Base-by-base conservation (phyloP, 92 coral and sea anemone genomes). In the Phenganax stokvisi region DNA sequence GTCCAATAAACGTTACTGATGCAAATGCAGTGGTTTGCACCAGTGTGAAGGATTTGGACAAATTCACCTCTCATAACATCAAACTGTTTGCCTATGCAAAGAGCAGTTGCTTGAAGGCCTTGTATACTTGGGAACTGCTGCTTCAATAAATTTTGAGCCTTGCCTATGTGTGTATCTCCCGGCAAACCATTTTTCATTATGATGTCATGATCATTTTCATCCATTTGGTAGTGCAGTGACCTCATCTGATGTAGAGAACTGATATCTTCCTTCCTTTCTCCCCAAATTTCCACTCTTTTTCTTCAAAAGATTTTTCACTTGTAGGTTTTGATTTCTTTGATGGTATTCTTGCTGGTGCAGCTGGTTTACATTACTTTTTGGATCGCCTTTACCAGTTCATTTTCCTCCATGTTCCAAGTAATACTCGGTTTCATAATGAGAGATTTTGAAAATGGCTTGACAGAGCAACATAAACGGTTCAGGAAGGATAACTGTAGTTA, bases 101-200 rank as follows among this genome's bases (percentile, higher is more conserved):
- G 85, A 12, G 71, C 56, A 12, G 85, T 37, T 55, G 80, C 56
- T 11, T 28, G 80, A 27, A 82, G 65, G 25, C 85, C 80, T 28
- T 52, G 57, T 13, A 82, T 56, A 16, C 57, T 54, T 70, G 85
- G 85, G 37, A 82, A 82, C 51, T 82, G 85, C 12, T 57, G 56
- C n/a, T 82, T 75, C 5, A 75, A 52, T 55, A 59, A 12, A 65
- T 54, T 54, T 55, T 75, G 80, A 54, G 80, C 80, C 56, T 75
- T 75, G 10, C 80, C 68, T 0, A 75, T 75, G 0, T 75, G 80
- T 7, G 11, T 47, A 10, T 75, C 71, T 13, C 9, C 54, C 11
- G 54, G 57, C 64, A 68, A 76, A 16, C 28, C 72, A 76, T 71
- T 71, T 12, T 71, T 71, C 55, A 30, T 69, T 20, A 69, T 51